A percentile compares a stretch with the other conserved stretches of the same genome.
These are phyloP conservation scores for Epsilonema sp. DNA, from an alignment of 2,888 invertebrate genomes.

Conservation along the genomic window DNA sequence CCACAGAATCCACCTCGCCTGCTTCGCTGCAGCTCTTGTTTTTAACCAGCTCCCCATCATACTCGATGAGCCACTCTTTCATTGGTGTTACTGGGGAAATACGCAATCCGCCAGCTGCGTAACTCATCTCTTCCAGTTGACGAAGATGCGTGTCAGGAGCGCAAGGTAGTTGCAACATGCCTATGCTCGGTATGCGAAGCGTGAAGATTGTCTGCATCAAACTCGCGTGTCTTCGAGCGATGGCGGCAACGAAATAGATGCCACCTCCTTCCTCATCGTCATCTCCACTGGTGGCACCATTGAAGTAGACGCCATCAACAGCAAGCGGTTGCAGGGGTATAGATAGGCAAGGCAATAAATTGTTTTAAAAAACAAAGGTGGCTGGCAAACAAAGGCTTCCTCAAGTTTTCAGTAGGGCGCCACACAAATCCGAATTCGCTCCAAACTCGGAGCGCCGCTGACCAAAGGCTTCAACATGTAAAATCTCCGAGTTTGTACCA, in stretches of 20 bases:
- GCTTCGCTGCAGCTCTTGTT: slow-evolving; percentile 28
- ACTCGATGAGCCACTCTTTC: slow-evolving; percentile 50
- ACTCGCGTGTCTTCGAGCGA: slow-evolving; percentile 45
- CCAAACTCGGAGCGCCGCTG: too few relatives aligned
- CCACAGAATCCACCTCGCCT: slow-evolving; percentile 1
- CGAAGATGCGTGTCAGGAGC: slow-evolving; percentile 53
- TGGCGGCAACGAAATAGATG: slow-evolving; percentile 45
- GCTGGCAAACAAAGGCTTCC: too few relatives aligned
- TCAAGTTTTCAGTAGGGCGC: too few relatives aligned
- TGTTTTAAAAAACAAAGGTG: too few relatives aligned
- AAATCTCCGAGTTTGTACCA: too few relatives aligned
- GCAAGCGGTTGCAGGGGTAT: too few relatives aligned
- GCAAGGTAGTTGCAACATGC: slow-evolving; percentile 46
- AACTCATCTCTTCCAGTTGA: slow-evolving; percentile 37
- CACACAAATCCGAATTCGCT: too few relatives aligned
- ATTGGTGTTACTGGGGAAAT: slow-evolving; percentile 49
- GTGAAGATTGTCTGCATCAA: slow-evolving; percentile 38
- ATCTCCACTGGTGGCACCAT: too few relatives aligned
- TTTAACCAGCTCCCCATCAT: slow-evolving; percentile 43
- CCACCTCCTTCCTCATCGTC: too few relatives aligned
- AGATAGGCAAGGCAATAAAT: too few relatives aligned
- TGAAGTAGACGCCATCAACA: slow-evolving; percentile 58
- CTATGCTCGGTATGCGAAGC: slow-evolving; percentile 44
- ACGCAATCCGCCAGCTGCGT: slow-evolving; percentile 48
- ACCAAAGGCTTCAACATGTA: too few relatives aligned